A percentile compares a stretch with the other conserved stretches of the same genome.
Conservation (phyloP, 2,113 vertebrate species). For the Rostratula benghalensis region DNA sequence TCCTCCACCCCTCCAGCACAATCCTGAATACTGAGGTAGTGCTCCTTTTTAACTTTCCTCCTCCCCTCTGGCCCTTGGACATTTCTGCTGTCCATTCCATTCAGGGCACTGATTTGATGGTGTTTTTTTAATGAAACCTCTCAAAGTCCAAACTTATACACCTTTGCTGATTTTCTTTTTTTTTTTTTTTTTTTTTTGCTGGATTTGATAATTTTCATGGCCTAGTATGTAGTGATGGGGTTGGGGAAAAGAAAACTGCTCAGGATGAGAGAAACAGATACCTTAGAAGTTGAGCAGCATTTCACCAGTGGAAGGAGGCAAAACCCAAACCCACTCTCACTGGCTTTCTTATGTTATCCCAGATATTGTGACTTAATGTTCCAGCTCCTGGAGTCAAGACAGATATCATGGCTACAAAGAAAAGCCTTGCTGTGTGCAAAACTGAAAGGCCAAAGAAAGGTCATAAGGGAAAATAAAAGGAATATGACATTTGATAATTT, state of each 20-base stretch:
- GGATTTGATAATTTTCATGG: neutral
- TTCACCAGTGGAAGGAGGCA: neutral
- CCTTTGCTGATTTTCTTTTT: neutral
- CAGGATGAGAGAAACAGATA: neutral
- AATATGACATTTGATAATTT: neutral
- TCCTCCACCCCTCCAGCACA: neutral
- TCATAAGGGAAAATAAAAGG: neutral
- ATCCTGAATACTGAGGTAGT: conserved; percentile 36
- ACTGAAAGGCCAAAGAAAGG: neutral
- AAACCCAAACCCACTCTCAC: neutral
- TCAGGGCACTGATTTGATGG: neutral
- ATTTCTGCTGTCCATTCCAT: conserved; percentile 50
- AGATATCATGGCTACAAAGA: neutral
- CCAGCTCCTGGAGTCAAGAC: neutral
- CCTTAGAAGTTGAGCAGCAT: neutral
- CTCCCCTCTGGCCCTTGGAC: neutral
- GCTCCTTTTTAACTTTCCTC: neutral
- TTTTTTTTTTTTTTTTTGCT: neutral
- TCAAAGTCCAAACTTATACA: neutral
- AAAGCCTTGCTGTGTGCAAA: neutral
- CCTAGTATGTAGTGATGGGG: neutral
- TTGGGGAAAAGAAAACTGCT: neutral
- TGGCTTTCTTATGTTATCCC: neutral
- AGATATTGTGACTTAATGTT: neutral
- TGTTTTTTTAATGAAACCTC: neutral